Conservation (phyloP, 2,888 invertebrate species). For the Pecten maximus region DNA sequence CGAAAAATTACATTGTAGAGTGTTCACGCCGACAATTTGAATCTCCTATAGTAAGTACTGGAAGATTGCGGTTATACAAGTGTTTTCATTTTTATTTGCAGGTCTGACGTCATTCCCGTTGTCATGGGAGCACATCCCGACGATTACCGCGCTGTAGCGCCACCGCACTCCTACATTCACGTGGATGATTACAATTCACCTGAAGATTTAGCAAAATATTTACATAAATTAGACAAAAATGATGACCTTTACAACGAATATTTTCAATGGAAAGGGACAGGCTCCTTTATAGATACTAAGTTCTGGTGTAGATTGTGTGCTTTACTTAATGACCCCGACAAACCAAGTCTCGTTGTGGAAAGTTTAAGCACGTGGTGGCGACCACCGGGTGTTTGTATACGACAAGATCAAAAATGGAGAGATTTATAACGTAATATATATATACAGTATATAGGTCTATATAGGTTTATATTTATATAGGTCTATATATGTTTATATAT, state of each 20-base stretch:
- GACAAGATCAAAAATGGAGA: conserved; percentile 46
- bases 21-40: not conserved
- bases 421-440: not conserved
- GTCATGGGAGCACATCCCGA: conserved; percentile 97
- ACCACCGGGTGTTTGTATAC: conserved; percentile 48
- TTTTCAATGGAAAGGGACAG: conserved; percentile 92
- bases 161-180: conserved; percentile 95
- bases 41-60: too few relatives aligned
- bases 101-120: conserved; percentile 93
- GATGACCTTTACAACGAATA: conserved; percentile 95
- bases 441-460: not conserved
- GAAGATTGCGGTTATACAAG: not conserved
- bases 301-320: conserved; percentile 72
- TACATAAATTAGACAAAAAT: conserved; percentile 91
- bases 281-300: conserved; percentile 66
- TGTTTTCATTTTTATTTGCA: conserved; percentile 71
- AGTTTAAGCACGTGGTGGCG: conserved; percentile 97
- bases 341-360: conserved; percentile 84
- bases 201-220: conserved; percentile 91
- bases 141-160: conserved; percentile 94
- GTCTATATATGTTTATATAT: too few relatives aligned
- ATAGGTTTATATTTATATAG: too few relatives aligned
- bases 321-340: conserved; percentile 66
- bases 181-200: conserved; percentile 96
- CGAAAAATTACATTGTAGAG: not conserved